These are phyloP conservation scores for Chrysomela aeneicollis DNA, from an alignment of 2,888 invertebrate genomes.

Conservation along the genomic window DNA sequence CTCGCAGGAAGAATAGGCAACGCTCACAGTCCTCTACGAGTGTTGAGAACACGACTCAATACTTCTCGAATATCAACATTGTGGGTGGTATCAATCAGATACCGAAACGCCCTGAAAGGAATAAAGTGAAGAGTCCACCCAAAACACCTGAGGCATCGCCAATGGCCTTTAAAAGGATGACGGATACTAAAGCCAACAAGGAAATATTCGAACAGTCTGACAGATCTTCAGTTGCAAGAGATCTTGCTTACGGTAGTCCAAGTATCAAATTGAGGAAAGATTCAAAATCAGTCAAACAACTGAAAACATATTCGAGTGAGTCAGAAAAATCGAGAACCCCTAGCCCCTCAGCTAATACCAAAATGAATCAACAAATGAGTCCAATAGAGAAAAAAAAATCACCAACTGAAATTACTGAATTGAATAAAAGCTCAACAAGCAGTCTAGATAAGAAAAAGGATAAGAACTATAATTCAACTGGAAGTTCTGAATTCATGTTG, in stretches of 20 bases:
- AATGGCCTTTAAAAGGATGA: conserved; percentile 46
- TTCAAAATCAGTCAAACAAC: conserved; percentile 16
- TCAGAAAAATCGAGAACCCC: conserved; percentile 42
- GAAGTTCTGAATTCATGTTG: conserved; percentile 84
- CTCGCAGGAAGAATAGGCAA: conserved; percentile 58
- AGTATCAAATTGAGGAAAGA: conserved; percentile 56
- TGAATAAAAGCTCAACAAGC: conserved; percentile 12
- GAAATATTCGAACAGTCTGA: conserved; percentile 63
- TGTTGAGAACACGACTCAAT: conserved; percentile 39
- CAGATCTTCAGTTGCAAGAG: conserved; percentile 62
- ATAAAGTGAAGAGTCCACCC: conserved; percentile 58
- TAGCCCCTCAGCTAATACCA: conserved; percentile 34
- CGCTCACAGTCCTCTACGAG: conserved; percentile 54
- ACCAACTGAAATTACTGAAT: conserved; percentile 25
- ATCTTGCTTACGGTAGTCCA: conserved; percentile 65
- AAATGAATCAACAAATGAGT: conserved; percentile 31
- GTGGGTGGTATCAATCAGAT: conserved; percentile 30
- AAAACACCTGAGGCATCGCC: conserved; percentile 59
- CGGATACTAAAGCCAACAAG: conserved; percentile 51
- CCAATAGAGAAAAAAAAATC: conserved; percentile 41
- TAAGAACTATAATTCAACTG: conserved; percentile 64
- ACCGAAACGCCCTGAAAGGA: conserved; percentile 56
- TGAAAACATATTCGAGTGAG: conserved; percentile 30
- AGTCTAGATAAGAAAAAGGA: conserved; percentile 41
- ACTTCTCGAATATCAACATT: conserved; percentile 4